These are phyloP conservation scores for Tetranychus truncatus DNA, from an alignment of 2,888 invertebrate genomes.

Conservation along the genomic window DNA sequence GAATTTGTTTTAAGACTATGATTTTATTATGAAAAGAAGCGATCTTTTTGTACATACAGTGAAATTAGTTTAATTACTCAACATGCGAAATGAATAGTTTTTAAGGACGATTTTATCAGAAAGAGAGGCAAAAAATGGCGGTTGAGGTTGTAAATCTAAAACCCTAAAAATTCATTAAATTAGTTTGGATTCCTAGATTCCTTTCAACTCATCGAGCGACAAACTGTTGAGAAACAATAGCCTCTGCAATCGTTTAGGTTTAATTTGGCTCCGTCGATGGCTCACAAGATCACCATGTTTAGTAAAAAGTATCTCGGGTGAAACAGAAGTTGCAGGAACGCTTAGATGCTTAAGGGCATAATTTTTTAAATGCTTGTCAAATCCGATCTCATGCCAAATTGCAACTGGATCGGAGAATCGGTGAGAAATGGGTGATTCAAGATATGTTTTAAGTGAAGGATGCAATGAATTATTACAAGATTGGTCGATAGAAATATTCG, in stretches of 20 bases:
- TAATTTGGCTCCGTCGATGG: not conserved
- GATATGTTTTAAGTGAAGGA: not conserved
- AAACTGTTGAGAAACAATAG: not conserved
- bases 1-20: no score
- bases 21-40: no score
- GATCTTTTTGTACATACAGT: no score
- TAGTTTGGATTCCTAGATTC: not conserved
- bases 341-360: conserved; percentile 4
- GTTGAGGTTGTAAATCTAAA: not conserved
- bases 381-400: conserved; percentile 5
- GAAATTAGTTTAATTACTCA: no score
- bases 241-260: not conserved
- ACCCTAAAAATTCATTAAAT: not conserved
- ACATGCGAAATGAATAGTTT: no score
- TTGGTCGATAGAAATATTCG: not conserved
- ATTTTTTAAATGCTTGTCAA: conserved; percentile 2
- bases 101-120: no score
- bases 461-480: not conserved
- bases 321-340: not conserved
- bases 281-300: not conserved
- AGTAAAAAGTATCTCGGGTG: not conserved
- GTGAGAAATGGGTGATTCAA: not conserved
- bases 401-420: not conserved
- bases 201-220: not conserved
- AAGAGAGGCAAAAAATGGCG: no score